A percentile compares a stretch with the other conserved stretches of the same genome.
These are phyloP conservation scores for Scatophagus argus DNA, from an alignment of 2,113 vertebrate genomes.

Conservation along the genomic window DNA sequence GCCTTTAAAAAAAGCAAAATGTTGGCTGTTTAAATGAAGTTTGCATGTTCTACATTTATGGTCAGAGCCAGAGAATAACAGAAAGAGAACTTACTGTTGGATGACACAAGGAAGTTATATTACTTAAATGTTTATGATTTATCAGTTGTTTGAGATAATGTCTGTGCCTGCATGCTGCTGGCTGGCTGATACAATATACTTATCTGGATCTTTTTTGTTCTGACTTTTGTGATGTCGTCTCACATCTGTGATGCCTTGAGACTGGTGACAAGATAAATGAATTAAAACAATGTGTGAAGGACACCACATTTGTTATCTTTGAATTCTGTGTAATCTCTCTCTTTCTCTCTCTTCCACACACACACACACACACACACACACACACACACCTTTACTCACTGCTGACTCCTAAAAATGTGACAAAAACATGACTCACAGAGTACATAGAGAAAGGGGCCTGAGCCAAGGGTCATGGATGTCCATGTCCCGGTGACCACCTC, in stretches of 20 bases:
- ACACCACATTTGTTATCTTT: not conserved
- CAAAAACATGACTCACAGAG: slow-evolving; percentile 14
- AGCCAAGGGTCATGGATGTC: slow-evolving; percentile 5
- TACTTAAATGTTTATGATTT: not conserved
- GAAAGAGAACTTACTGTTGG: not conserved
- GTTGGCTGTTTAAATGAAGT: not conserved
- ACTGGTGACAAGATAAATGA: not conserved
- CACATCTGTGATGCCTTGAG: not conserved
- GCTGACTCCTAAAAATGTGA: slow-evolving; percentile 12
- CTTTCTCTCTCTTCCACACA: no score
- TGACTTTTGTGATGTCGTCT: not conserved
- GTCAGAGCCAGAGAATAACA: not conserved
- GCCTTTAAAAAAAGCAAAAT: not conserved
- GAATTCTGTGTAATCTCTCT: not conserved
- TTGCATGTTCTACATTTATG: not conserved
- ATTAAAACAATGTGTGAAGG: not conserved
- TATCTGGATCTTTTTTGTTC: not conserved
- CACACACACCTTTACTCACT: not conserved
- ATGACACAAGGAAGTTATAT: not conserved
- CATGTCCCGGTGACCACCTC: slow-evolving; percentile 15
- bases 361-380: not conserved
- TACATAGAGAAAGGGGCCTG: not conserved
- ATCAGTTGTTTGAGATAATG: not conserved
- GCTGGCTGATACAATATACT: not conserved
- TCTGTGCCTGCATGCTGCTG: not conserved